Base-by-base conservation (phyloP, 2,888 invertebrate genomes). In the Lepidonotus clava region DNA sequence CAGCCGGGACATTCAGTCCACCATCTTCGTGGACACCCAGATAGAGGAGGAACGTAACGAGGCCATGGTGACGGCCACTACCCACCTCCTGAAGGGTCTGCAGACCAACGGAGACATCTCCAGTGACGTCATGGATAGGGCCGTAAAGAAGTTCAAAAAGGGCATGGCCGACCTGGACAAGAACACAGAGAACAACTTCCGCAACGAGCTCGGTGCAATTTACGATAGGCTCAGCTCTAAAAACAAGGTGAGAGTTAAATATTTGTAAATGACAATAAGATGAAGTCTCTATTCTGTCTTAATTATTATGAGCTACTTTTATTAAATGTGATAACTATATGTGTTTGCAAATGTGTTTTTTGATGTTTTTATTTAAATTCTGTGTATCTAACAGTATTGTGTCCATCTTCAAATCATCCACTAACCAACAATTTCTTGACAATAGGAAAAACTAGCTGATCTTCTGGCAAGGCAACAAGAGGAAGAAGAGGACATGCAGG, bases 31-130 rank as follows among this genome's bases (percentile, higher is more conserved):
- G 0, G 93, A 93, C 86, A 92, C 91, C n/a, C 90, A 91, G 28
- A 88, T 93, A 14, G 93, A 93, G 89, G 87, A 89, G 24, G 92
- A 93, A 88, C 90, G 93, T 76, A 92, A 91, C 85, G 90, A 91
- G 46, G 91, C 92, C 0, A 89, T 92, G 38, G 88, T 91, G 34
- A 88, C 90, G 32, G 91, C 91, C 34, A 92, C 91, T 0, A 86
- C 89, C 8, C 87, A 91, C 28, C 90, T 93, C 18, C 87, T 93
- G 18, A 85, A 90, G 86, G 91, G 92, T 83, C 89, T 93, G 51
- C 87, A 90, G 18, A 88, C 89, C 67, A 93, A 93, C 89, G 90
- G 90, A 6, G 93, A 93, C 87, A 91, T 93, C 83, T 87, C 88
- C 28, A 90, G 90, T 56, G 87, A 88, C 38, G 89, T 89, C 0